Base-by-base conservation (phyloP, 2,113 vertebrate species). In the Boleophthalmus pectinirostris region DNA sequence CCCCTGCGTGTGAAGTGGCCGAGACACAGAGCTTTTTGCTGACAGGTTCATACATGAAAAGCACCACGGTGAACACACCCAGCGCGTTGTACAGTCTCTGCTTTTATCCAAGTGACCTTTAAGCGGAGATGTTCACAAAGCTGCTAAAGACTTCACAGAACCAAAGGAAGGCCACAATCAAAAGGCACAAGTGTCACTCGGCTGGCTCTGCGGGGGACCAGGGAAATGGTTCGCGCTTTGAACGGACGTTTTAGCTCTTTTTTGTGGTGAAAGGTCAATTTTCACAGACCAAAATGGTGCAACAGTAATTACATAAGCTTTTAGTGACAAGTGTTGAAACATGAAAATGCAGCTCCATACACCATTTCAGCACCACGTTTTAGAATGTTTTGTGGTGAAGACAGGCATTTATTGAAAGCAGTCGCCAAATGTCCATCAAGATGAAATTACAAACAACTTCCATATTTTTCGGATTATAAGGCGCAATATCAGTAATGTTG, bases 1-100 rank as follows among this genome's bases (percentile, higher is more conserved):
- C 16, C 54, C 70, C 56, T 72, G 69, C 84, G 77, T 83, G 49
- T 74, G 24, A 56, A 71, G 68, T 73, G 71, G 80, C 56, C 33
- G 68, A 79, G 70, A 74, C 67, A 60, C 68, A 23, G 80, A 77
- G 74, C 61, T 51, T 56, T 65, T 25, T 79, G 78, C 70, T 83
- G 75, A 77, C 12, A 68, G 13, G n/a, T 70, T 78, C 49, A 74
- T 79, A 81, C 79, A 15, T 57, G 35, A 43, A 60, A 74, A 21
- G 53, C 9, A 64, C 14, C 61, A 2, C 18, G 21, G 47, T 51
- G 69, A 53, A 78, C 69, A 69, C 38, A 77, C 10, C 12, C 20
- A 14, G 8, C 21, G 54, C 47, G 70, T 71, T 78, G 64, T 83
- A 8, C 24, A 57, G 61, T 21, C 63, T 57, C 21, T 5, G 33